Base-by-base conservation (phyloP, 2,797 vertebrate species). In the Falco concolor region DNA sequence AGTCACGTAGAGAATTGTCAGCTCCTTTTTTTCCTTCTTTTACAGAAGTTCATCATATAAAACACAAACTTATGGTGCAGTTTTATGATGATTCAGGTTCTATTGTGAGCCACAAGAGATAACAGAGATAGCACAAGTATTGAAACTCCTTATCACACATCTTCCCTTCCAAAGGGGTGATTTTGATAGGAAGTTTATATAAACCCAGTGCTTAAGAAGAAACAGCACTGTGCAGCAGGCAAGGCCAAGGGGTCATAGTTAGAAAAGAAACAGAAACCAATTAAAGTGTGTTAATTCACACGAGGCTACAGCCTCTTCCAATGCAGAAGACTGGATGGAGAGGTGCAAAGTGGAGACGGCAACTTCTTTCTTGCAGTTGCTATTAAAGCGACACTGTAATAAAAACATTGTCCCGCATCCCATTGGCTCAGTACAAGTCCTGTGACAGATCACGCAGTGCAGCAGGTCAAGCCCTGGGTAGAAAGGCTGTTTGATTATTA, bases 81-180 rank as follows among this genome's bases (percentile, higher is more conserved):
- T 90, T 96, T 86, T 79, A 70, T 83, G 78, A 54, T 88, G 63
- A 76, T 94, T 97, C 60, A 84, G 27, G 49, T 87, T 93, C 42
- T 59, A 64, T 95, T 65, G 53, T 68, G 14, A 89, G 57, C 72
- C 42, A 56, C 38, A 61, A 88, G 60, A 91, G 89, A 95, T 92
- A 92, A 91, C 28, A 77, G 68, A 80, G 72, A 63, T 63, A 90
- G 67, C 24, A 59, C 56, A 95, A 84, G 73, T 94, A 96, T 89
- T 95, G 93, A 94, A 95, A 90, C 45, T 87, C 65, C 54, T 89
- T 91, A 96, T 96, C 91, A 88, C 11, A 2, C 38, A 87, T 89
- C 87, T 93, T 70, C 38, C 22, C 49, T 94, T 90, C 44, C 77
- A 84, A 84, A 59, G 49, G 38, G 72, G 87, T 49, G 70, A 49